phyloP scores from a whole-genome alignment of 2,888 invertebrate genomes.

The Caenorhabditis sinica region DNA sequence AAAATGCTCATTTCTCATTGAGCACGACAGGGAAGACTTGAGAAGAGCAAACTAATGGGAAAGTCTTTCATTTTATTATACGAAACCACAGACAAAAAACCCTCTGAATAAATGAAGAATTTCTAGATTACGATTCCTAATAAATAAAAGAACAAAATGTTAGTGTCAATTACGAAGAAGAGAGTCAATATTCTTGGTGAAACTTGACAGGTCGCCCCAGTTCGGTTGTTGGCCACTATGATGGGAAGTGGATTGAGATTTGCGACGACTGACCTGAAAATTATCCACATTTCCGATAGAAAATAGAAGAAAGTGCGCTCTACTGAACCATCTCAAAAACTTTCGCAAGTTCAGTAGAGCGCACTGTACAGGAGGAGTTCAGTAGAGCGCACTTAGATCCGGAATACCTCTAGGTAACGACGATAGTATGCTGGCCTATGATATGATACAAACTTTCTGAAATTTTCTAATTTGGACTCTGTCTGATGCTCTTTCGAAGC shows the following conservation, averaged over 20 bases:
- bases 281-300: not conserved
- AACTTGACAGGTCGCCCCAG: slow-evolving; percentile 70
- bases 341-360: slow-evolving; percentile 46
- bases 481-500: not conserved
- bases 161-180: slow-evolving; percentile 47
- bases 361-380: slow-evolving; percentile 29
- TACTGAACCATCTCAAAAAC: slow-evolving; percentile 38
- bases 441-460: slow-evolving; percentile 50
- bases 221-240: slow-evolving; percentile 51
- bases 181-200: slow-evolving; percentile 73
- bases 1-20: slow-evolving; percentile 41
- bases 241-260: slow-evolving; percentile 20
- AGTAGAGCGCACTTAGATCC: slow-evolving; percentile 38
- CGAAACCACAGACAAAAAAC: not conserved
- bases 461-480: slow-evolving; percentile 13
- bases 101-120: not conserved
- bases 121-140: not conserved
- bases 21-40: slow-evolving; percentile 9
- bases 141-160: not conserved
- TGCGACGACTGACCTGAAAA: slow-evolving; percentile 49
- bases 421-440: slow-evolving; percentile 24
- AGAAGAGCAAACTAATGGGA: slow-evolving; percentile 14
- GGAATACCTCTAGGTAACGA: slow-evolving; percentile 32
- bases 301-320: slow-evolving; percentile 45
- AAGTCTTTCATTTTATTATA: not conserved